Evolutionary conservation across 2,888 invertebrate genomes (phyloP), one percentile per base, ranked within the genome.

Genomic region (Eulithis prunata): DNA sequence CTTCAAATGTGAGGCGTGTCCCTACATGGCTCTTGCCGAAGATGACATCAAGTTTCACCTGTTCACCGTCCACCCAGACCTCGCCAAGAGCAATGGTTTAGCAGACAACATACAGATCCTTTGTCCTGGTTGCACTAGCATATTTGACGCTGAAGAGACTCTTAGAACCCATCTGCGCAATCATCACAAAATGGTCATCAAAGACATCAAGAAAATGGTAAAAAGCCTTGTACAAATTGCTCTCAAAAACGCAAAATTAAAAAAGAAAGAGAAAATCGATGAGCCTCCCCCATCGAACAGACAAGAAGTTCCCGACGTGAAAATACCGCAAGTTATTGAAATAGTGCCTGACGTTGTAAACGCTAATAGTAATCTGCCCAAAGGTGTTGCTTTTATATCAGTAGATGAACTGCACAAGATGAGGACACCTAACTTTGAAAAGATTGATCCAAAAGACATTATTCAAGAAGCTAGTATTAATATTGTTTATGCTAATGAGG

Each of bases 51-150:
- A 92, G 73, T 91, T 92, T 73, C 94, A 94, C 73, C 78, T 94
- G 54, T 91, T 93, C 71, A 90, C 90, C 5, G 85, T 84, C 3
- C 94, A 94, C 71, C 90, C 91, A 2, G 89, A 89, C 3, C 77
- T 91, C 11, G 89, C 94, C 11, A 94, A 91, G 76, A 93, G 86
- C 58, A 94, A 94, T 77, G 93, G 93, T 36, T 84, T 93, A 0
- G 90, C 91, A 28, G 93, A 94, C 76, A 89, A 94, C 72, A 88
- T 93, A 62, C 93, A 94, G 68, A 89, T 95, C 7, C 91, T 91
- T 71, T 96, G 96, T 76, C 96, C 96, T 12, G 96, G 95, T 8
- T 96, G 96, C 78, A 83, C 92, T 0, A 95, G 95, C 78, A 84
- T 94, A 2, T 96, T 96, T 78, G 95, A 94, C 75, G 94, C 94